Conservation (phyloP, 2,113 vertebrate species). For the Hypanus sabinus region DNA sequence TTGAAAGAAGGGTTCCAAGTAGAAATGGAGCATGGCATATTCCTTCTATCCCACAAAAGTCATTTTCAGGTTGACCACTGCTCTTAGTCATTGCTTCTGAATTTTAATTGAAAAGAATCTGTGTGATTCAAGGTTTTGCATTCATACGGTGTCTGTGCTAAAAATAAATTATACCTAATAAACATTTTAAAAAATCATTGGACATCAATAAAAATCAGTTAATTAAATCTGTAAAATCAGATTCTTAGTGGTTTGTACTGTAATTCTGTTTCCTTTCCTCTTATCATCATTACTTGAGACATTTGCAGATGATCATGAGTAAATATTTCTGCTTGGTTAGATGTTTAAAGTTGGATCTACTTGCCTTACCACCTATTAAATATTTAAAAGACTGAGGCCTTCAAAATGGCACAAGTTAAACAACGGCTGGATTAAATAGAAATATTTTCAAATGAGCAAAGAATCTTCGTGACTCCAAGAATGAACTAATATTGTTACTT, state of each 20-base stretch:
- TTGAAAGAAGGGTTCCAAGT: too few relatives aligned
- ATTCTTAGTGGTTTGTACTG: background rate
- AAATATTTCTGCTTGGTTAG: background rate
- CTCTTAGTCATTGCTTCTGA: background rate
- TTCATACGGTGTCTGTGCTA: background rate
- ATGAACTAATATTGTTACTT: background rate
- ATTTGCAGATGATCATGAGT: background rate
- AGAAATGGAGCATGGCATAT: too few relatives aligned
- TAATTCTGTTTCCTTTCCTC: background rate
- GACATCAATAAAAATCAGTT: background rate
- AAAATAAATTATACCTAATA: too few relatives aligned
- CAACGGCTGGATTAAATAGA: background rate
- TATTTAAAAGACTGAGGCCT: background rate
- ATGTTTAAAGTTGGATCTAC: background rate
- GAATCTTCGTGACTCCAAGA: background rate
- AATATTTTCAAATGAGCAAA: background rate
- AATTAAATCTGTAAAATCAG: background rate
- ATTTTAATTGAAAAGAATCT: background rate
- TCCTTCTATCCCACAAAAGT: too few relatives aligned
- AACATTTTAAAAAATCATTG: background rate
- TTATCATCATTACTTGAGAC: background rate
- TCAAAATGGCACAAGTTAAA: background rate
- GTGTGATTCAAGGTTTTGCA: background rate
- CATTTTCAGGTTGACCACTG: too few relatives aligned
- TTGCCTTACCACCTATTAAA: background rate